A percentile compares a stretch with the other conserved stretches of the same genome.
Evolutionary conservation across 2,888 invertebrate genomes (phyloP).

Genomic region (Tachina fera): DNA sequence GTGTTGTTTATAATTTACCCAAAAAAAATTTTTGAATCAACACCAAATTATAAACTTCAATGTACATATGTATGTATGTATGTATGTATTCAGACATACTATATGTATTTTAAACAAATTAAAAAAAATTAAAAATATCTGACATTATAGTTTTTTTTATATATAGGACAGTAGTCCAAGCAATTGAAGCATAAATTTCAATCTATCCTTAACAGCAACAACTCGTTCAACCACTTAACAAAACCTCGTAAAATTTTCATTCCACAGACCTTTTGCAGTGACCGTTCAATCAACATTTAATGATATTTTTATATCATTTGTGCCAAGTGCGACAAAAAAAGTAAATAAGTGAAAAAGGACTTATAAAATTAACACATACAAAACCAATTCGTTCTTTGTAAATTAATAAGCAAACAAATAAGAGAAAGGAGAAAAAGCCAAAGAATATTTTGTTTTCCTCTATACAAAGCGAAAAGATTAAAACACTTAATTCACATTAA

Average conservation of each 20-base stretch:
- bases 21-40: no score
- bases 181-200: neutral
- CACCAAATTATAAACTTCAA: no score
- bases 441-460: neutral
- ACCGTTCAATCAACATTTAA: neutral
- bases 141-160: no score
- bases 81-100: no score
- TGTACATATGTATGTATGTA: no score
- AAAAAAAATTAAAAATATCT: no score
- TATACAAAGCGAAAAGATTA: constrained; percentile 43
- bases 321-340: neutral
- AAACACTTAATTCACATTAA: constrained; percentile 45
- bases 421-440: neutral
- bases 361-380: neutral
- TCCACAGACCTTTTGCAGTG: neutral
- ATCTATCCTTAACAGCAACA: neutral
- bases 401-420: neutral
- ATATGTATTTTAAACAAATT: no score
- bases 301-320: neutral
- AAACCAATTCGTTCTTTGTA: constrained; percentile 12
- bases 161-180: no score
- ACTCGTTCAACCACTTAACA: neutral
- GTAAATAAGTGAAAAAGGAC: neutral
- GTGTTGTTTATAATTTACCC: no score
- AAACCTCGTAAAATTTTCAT: neutral